Evolutionary conservation across 2,888 invertebrate species (phyloP).

Genomic region (Trachelus stipa): DNA sequence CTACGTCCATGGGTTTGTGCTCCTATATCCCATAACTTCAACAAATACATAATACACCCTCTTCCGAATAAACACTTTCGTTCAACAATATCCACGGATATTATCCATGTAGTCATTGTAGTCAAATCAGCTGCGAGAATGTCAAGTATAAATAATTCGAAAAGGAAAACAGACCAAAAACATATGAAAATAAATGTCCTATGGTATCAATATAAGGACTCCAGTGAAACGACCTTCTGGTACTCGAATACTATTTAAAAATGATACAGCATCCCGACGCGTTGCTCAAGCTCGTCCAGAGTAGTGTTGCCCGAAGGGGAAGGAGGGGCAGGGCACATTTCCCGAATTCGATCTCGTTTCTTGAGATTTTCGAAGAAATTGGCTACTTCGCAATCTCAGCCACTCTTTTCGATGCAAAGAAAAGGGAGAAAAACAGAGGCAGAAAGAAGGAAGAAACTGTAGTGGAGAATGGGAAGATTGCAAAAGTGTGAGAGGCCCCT

Average conservation of each 20-base stretch:
- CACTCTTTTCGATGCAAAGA: slow-evolving; percentile 6
- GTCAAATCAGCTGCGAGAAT: not conserved
- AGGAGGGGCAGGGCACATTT: not conserved
- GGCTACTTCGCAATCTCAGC: slow-evolving; percentile 23
- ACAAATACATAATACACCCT: not conserved
- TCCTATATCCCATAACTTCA: not conserved
- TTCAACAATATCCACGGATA: not conserved
- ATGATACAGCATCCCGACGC: slow-evolving; percentile 9
- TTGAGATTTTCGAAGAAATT: not conserved
- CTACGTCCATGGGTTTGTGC: not conserved
- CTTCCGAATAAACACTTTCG: not conserved
- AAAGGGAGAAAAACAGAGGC: slow-evolving; percentile 4
- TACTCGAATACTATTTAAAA: not conserved
- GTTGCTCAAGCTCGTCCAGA: slow-evolving; percentile 6
- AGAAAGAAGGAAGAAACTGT: not conserved
- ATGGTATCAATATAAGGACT: not conserved
- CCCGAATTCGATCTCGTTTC: not conserved
- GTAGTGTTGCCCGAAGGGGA: not conserved
- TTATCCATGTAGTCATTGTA: not conserved
- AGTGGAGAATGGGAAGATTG: not conserved
- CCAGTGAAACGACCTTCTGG: not conserved
- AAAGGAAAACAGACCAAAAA: not conserved
- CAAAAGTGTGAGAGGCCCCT: not conserved
- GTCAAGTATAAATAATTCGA: not conserved
- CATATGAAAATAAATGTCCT: not conserved